phyloP scores from a whole-genome alignment of 2,113 vertebrate genomes.

The Nibea albiflora region DNA sequence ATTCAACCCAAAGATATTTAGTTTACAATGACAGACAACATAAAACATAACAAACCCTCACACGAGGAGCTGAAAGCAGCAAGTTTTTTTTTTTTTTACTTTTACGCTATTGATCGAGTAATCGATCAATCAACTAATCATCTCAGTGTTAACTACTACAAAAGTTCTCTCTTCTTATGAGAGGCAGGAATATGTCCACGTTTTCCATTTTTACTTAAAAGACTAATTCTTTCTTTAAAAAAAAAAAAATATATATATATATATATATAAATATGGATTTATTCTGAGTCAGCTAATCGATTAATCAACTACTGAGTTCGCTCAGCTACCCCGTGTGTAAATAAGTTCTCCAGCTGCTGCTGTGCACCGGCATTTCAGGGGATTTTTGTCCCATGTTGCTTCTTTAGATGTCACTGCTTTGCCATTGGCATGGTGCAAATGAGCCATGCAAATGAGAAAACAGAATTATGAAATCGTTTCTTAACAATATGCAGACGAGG shows the following conservation, averaged over 20 bases:
- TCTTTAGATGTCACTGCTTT: slow-evolving; percentile 53
- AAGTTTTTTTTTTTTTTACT: neutral
- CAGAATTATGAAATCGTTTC: slow-evolving; percentile 43
- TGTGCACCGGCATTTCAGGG: neutral
- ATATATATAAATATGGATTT: neutral
- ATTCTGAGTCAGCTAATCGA: neutral
- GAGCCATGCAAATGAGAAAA: slow-evolving; percentile 43
- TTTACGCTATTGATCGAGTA: too few species aligned
- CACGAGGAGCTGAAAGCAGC: neutral
- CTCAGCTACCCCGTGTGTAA: neutral
- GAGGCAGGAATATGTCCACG: neutral
- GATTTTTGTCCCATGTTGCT: slow-evolving; percentile 29
- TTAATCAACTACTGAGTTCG: neutral
- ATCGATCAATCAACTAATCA: neutral
- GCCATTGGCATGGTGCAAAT: slow-evolving; percentile 37
- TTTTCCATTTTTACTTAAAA: neutral
- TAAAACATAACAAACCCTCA: neutral
- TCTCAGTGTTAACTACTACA: neutral
- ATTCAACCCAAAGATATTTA: neutral
- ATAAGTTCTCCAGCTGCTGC: slow-evolving; percentile 21
- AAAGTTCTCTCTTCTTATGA: neutral
- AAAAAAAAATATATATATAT: too few species aligned
- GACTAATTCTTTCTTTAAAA: neutral
- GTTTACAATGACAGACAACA: neutral
- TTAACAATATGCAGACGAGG: slow-evolving; percentile 53